phyloP scores from a whole-genome alignment of 2,888 invertebrate species.

The Zygaena filipendulae region DNA sequence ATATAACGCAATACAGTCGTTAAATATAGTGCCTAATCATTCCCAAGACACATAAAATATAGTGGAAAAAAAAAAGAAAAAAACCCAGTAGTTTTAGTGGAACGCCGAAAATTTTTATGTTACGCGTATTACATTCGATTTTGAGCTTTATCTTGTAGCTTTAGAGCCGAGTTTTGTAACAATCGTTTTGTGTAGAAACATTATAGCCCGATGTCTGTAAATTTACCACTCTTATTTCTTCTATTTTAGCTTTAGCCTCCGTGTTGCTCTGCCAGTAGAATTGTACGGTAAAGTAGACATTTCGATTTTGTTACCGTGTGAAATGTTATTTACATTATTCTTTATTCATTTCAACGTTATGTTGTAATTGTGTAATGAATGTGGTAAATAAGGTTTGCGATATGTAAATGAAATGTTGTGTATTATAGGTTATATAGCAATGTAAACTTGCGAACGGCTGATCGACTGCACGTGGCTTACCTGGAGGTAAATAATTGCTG shows the following conservation, averaged over 20 bases:
- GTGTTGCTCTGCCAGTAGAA: slow-evolving; percentile 51
- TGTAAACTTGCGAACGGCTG: slow-evolving; percentile 15
- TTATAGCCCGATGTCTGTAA: slow-evolving; percentile 59
- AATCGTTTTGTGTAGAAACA: slow-evolving; percentile 30
- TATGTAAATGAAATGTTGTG: too few relatives aligned
- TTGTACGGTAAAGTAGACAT: slow-evolving; percentile 22
- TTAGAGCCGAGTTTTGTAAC: slow-evolving; percentile 33
- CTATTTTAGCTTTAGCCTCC: slow-evolving; percentile 59
- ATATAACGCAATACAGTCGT: too few relatives aligned
- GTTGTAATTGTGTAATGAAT: too few relatives aligned
- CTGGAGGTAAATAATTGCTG: slow-evolving; percentile 61
- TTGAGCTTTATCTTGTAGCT: slow-evolving; percentile 26
- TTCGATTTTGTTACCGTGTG: slow-evolving; percentile 16
- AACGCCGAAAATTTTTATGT: too few relatives aligned
- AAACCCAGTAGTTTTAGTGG: too few relatives aligned
- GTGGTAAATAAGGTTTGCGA: too few relatives aligned
- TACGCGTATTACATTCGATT: too few relatives aligned
- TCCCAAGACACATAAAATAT: too few relatives aligned
- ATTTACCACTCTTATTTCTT: slow-evolving; percentile 59
- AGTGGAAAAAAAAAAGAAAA: too few relatives aligned
- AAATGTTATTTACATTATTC: slow-evolving; percentile 18
- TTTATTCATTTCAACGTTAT: too few relatives aligned
- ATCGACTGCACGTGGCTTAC: slow-evolving; percentile 42
- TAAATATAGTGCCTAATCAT: too few relatives aligned
- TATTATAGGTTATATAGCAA: too few relatives aligned